Evolutionary conservation across 2,113 vertebrate species (phyloP).

Genomic region (Taxidea taxus): DNA sequence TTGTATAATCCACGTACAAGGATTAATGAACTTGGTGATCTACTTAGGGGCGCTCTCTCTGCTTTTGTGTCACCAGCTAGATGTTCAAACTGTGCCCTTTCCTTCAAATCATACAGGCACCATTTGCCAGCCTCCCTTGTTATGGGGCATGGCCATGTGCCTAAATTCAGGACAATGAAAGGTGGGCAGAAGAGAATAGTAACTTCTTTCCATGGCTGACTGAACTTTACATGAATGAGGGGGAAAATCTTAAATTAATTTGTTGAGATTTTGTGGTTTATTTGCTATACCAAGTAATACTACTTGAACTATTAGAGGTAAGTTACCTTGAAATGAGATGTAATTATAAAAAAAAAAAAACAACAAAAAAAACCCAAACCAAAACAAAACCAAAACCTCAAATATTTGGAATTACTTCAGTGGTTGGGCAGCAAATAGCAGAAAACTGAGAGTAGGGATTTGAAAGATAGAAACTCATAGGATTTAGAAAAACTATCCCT

Average conservation of each 20-base stretch:
- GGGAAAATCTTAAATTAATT: neutral
- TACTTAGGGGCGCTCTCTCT: neutral
- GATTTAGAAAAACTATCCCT: neutral
- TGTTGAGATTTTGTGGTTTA: neutral
- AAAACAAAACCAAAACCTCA: neutral
- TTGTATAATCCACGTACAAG: neutral
- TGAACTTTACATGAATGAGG: neutral
- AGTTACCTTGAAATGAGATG: neutral
- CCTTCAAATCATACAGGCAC: neutral
- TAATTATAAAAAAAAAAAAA: neutral
- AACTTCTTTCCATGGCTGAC: neutral
- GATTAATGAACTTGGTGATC: neutral
- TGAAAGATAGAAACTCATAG: neutral
- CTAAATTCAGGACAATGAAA: neutral
- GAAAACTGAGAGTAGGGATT: neutral
- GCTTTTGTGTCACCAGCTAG: neutral
- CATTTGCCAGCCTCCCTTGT: neutral
- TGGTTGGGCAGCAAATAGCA: neutral
- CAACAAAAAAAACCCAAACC: neutral
- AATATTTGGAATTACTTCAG: neutral
- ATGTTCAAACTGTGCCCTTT: neutral
- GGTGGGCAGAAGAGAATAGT: neutral
- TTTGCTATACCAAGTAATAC: neutral
- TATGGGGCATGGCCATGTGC: neutral
- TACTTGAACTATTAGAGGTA: neutral